A percentile compares a stretch with the other conserved stretches of the same genome.
Conservation (phyloP, 1,140 invertebrate species). For the Drosophila ohnishii region DNA sequence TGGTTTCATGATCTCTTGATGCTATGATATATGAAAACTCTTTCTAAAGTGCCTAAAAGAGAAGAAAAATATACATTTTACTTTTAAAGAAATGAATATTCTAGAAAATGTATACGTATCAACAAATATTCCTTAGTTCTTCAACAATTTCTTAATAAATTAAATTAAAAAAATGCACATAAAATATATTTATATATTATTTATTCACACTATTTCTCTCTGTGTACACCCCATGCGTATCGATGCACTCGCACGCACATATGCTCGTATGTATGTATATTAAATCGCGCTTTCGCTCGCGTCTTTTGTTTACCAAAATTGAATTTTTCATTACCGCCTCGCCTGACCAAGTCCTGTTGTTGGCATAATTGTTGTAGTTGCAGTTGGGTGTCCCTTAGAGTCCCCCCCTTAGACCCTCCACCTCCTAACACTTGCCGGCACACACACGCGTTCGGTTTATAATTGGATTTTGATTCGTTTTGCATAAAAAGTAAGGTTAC, state of each 20-base stretch:
- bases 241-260: slow-evolving; percentile 30
- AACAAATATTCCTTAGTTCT: neutral
- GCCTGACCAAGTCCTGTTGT: slow-evolving; percentile 29
- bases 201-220: neutral
- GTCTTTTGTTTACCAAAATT: slow-evolving; percentile 59
- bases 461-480: slow-evolving; percentile 65
- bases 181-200: neutral
- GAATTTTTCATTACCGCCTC: slow-evolving; percentile 53
- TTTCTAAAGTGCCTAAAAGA: too few species aligned
- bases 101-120: too few species aligned
- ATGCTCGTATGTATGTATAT: slow-evolving; percentile 24
- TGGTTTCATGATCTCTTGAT: too few species aligned
- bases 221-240: neutral
- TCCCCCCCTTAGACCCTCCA: neutral
- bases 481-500: slow-evolving; percentile 55
- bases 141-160: too few species aligned
- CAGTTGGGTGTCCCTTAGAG: slow-evolving; percentile 13
- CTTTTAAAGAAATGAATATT: too few species aligned
- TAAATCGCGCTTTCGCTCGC: slow-evolving; percentile 41
- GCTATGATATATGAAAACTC: too few species aligned
- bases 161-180: neutral
- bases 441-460: slow-evolving; percentile 46
- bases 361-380: slow-evolving; percentile 16
- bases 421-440: slow-evolving; percentile 1
- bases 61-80: too few species aligned